Evolutionary conservation across 2,113 vertebrate genomes (phyloP), one percentile per base, ranked within the genome.

Genomic region (Bambusicola thoracicus): DNA sequence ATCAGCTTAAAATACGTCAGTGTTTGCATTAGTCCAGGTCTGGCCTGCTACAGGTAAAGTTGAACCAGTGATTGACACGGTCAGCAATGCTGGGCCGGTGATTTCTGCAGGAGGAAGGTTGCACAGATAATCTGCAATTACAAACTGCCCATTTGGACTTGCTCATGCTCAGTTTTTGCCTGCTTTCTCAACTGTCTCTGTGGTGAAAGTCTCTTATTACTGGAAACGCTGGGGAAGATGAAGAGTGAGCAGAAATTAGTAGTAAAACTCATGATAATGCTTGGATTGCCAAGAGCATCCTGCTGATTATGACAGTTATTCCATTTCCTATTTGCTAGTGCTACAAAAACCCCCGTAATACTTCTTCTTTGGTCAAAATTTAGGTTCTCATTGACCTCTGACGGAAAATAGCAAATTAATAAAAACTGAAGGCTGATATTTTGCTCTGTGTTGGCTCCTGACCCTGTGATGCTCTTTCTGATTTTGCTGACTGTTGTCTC

Each of bases 401-500:
- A 58, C 65, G 4, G 10, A 65, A 68, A 61, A 30, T 2, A 53
- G 7, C 3, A 0, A 4, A 36, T 48, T 1, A 16, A 4, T 6
- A n/a, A 5, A 40, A 58, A 36, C 65, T 17, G 32, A 29, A 66
- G 44, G 48, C n/a, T 49, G 30, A 32, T 32, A 3, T 11, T 32
- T 10, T 24, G 11, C 8, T 20, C 41, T 46, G 9, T 53, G 6
- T 20, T 5, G n/a, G 3, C 22, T 58, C 40, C 16, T 7, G 11
- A 25, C 25, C 2, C 24, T 81, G 20, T 22, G 18, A 10, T 2
- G 0, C 2, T 49, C 11, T 15, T 55, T 85, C 22, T 88, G 51
- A 2, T 48, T 88, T 81, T 69, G 7, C 46, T 30, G 11, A 32
- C 19, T 34, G 20, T 21, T 72, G 14, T 55, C 22, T 66, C 20